Percentiles rank a stretch among this genome's conserved stretches.
phyloP scores from a whole-genome alignment of 2,888 invertebrate genomes.

The Pammene fasciana region DNA sequence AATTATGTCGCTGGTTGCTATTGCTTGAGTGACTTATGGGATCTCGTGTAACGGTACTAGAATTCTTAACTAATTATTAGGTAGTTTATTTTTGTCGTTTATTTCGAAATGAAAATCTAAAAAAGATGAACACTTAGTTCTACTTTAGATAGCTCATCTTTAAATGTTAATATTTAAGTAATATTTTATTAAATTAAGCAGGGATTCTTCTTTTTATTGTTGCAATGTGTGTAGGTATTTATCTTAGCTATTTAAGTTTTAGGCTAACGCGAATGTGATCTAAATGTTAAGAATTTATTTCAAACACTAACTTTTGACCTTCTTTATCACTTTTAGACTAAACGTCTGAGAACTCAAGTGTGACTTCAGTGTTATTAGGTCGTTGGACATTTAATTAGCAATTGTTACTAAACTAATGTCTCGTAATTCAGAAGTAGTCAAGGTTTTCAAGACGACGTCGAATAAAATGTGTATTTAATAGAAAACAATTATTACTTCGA shows the following conservation, averaged over 20 bases:
- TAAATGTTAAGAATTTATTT: neutral
- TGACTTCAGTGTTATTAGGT: slow-evolving; percentile 7
- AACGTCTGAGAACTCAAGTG: slow-evolving; percentile 14
- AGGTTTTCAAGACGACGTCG: slow-evolving; percentile 8
- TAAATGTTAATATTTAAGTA: too few species aligned
- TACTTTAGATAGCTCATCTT: too few species aligned
- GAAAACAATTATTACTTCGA: neutral
- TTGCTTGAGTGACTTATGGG: slow-evolving; percentile 19
- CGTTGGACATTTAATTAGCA: slow-evolving; percentile 31
- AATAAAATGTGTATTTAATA: slow-evolving; percentile 21
- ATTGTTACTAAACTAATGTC: slow-evolving; percentile 30
- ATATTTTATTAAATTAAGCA: too few species aligned
- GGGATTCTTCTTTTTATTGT: too few species aligned
- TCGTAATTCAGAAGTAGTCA: slow-evolving; percentile 23
- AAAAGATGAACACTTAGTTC: too few species aligned
- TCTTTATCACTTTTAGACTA: slow-evolving; percentile 22
- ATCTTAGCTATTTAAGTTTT: too few species aligned
- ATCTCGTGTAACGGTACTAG: slow-evolving; percentile 24
- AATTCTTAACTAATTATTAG: slow-evolving; percentile 29
- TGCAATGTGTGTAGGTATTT: too few species aligned
- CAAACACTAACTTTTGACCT: slow-evolving; percentile 1
- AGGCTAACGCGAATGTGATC: too few species aligned
- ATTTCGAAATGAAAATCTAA: neutral
- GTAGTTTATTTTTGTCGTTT: neutral
- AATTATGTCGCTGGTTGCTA: slow-evolving; percentile 30